Conservation (phyloP, 1,140 invertebrate genomes). For the Lerema accius region DNA sequence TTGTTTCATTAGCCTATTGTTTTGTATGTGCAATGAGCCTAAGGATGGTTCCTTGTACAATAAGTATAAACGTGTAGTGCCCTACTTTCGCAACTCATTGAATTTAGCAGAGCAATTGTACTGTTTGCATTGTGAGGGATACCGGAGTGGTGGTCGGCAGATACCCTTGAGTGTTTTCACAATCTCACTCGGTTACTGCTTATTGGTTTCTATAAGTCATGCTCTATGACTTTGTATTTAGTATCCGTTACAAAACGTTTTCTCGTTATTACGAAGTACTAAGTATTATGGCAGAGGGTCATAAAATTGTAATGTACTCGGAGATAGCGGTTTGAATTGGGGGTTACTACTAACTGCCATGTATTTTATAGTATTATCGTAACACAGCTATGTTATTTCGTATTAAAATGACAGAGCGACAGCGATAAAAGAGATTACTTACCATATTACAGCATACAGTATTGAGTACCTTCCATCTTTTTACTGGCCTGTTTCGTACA, state of each 20-base stretch:
- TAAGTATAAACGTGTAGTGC: slow-evolving; percentile 18
- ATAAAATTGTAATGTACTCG: no score
- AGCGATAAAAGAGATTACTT: no score
- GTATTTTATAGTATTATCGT: no score
- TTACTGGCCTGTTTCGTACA: no score
- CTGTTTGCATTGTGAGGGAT: slow-evolving; percentile 33
- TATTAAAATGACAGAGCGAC: no score
- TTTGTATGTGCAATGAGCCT: not conserved
- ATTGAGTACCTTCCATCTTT: no score
- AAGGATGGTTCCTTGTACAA: not conserved
- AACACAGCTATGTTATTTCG: no score
- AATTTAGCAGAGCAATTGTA: slow-evolving; percentile 32
- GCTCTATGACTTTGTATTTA: not conserved
- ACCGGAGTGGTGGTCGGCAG: not conserved
- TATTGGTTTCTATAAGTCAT: not conserved
- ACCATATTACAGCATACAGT: no score
- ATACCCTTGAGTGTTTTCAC: slow-evolving; percentile 29
- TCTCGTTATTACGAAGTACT: no score
- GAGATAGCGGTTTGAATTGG: no score
- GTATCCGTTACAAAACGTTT: not conserved
- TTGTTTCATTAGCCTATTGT: not conserved
- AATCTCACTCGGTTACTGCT: slow-evolving; percentile 11
- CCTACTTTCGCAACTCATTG: slow-evolving; percentile 31
- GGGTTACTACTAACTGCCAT: no score
- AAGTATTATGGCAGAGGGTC: no score